Base-by-base conservation (phyloP, 2,888 invertebrate species). In the Protodeltote pygarga region DNA sequence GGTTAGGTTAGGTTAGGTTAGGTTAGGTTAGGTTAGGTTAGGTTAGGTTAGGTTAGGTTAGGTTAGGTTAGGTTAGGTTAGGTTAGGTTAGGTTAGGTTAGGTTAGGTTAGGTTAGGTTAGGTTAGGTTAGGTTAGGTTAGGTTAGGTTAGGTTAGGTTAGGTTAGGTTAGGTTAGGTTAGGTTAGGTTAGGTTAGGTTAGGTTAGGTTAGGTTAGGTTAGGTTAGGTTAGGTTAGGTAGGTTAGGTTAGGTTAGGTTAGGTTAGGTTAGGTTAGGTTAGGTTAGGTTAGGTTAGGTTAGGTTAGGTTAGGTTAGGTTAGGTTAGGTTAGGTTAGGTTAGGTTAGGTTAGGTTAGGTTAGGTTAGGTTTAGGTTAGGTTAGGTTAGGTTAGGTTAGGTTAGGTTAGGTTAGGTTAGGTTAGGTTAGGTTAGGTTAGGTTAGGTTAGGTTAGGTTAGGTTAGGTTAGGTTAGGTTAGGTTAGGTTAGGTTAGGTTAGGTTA, bases 221-320 rank as follows among this genome's bases (percentile, higher is more conserved):
- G 61, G 61, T 51, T 51, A 46, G 45, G 50, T 62, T 50, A 45
- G 60, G 47, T 50, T 42, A 44, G 50, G 63, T 47, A 51, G 54
- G 51, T 54, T 51, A 41, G 58, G 55, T 53, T 52, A 45, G 55
- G 54, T 58, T 58, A 51, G 63, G 62, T 63, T 53, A 47, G 58
- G 51, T 52, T 50, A 42, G 55, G 52, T 53, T 48, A 39, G 52
- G 57, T 48, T 55, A 42, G 24, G 59, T 55, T 53, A 50, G 59
- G 55, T 53, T 57, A 48, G 59, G 55, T 49, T 55, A 45, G 59
- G 59, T 50, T 53, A 53, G 59, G 64, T 53, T 60, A 54, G 60
- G 63, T 50, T 55, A 52, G 59, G 58, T 49, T 55, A 48, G 51
- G 45, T 44, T n/a, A n/a, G n/a, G n/a, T n/a, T 51, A 37, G 51